A percentile compares a stretch with the other conserved stretches of the same genome.
phyloP scores from a whole-genome alignment of 92 coral and sea anemone genomes.

The Parazoanthus darwini region DNA sequence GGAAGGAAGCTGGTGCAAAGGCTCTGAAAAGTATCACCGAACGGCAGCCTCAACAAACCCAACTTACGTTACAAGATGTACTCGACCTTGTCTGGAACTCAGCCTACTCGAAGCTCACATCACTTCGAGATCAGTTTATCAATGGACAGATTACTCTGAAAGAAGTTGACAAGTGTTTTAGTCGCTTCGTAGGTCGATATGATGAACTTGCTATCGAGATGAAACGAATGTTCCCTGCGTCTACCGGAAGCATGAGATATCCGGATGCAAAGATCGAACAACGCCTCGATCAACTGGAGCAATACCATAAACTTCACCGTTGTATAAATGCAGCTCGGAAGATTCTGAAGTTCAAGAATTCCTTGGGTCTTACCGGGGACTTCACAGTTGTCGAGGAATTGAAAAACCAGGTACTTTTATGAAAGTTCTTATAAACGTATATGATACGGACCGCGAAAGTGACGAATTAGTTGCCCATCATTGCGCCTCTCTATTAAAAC shows the following conservation, averaged over 20 bases:
- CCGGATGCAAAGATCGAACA: background rate
- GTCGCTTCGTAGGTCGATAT: conserved; percentile 7
- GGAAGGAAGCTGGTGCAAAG: conserved; percentile 60
- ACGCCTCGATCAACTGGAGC: conserved; percentile 35
- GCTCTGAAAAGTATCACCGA: conserved; percentile 20
- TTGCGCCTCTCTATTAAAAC: too few species aligned
- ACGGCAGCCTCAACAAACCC: conserved; percentile 12
- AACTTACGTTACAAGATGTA: conserved; percentile 52
- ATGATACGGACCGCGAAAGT: too few species aligned
- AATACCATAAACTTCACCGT: conserved; percentile 46
- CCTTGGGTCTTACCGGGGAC: conserved; percentile 58
- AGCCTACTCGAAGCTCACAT: conserved; percentile 6
- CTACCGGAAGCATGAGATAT: background rate
- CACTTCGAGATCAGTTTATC: conserved; percentile 40
- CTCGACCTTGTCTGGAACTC: conserved; percentile 54
- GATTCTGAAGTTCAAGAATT: conserved; percentile 41
- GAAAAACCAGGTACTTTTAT: conserved; percentile 60
- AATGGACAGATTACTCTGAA: conserved; percentile 46
- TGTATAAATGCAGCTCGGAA: conserved; percentile 62
- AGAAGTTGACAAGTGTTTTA: conserved; percentile 24
- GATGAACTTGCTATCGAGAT: conserved; percentile 19
- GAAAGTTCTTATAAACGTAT: background rate
- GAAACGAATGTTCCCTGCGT: background rate
- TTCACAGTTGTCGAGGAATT: conserved; percentile 66
- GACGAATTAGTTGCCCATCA: too few species aligned